A percentile compares a stretch with the other conserved stretches of the same genome.
phyloP scores from a whole-genome alignment of 2,888 invertebrate genomes.

The Drosophila cognata region DNA sequence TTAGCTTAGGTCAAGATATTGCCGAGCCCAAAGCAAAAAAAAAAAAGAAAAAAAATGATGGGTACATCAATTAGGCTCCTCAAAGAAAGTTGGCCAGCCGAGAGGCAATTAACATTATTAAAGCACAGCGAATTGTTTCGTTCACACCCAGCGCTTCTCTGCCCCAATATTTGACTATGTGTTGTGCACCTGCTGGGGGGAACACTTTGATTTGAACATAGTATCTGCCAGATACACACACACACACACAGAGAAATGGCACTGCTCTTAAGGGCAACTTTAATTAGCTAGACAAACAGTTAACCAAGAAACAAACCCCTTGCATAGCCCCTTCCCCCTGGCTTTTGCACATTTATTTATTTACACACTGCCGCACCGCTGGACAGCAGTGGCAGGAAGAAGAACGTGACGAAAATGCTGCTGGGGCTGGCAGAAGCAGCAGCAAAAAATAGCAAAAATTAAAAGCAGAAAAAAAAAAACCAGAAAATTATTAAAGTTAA shows the following conservation, averaged over 20 bases:
- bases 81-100: conserved; percentile 27
- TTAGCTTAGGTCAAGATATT: conserved; percentile 17
- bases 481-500: conserved; percentile 32
- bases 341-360: background rate
- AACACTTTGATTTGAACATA: conserved; percentile 67
- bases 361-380: conserved; percentile 16
- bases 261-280: conserved; percentile 55
- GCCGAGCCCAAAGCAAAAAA: no score
- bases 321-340: background rate
- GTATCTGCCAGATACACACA: conserved; percentile 62
- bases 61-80: conserved; percentile 36
- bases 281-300: conserved; percentile 73
- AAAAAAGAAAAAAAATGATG: background rate
- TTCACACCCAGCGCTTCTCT: background rate
- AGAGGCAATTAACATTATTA: conserved; percentile 66
- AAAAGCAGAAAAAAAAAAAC: background rate
- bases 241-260: conserved; percentile 23
- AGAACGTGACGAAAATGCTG: conserved; percentile 16
- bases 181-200: conserved; percentile 21
- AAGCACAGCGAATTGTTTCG: conserved; percentile 42
- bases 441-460: conserved; percentile 26
- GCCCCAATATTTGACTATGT: conserved; percentile 1
- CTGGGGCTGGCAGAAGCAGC: conserved; percentile 19
- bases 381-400: conserved; percentile 18
- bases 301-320: conserved; percentile 4